phyloP scores from a whole-genome alignment of 2,888 invertebrate genomes.

The Chrysolina haemoptera region DNA sequence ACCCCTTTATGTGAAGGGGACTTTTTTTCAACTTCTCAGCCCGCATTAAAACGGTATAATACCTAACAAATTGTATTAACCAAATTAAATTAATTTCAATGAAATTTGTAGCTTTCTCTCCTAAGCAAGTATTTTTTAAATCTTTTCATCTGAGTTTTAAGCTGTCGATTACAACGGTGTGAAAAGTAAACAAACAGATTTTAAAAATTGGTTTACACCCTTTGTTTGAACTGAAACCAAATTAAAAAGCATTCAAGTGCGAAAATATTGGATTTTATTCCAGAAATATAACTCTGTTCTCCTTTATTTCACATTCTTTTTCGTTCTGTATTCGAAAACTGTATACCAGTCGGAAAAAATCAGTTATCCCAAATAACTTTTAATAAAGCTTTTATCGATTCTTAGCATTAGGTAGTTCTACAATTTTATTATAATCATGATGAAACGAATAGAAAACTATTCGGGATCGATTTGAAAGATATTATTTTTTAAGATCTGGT shows the following conservation, averaged over 20 bases:
- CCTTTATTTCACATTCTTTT: slow-evolving; percentile 41
- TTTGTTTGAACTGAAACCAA: slow-evolving; percentile 62
- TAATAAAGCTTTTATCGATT: too few relatives aligned
- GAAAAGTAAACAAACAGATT: slow-evolving; percentile 50
- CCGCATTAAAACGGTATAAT: slow-evolving; percentile 44
- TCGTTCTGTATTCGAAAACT: slow-evolving; percentile 1
- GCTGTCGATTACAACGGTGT: slow-evolving; percentile 48
- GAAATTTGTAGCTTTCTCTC: slow-evolving; percentile 44
- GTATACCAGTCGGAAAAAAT: slow-evolving; percentile 28
- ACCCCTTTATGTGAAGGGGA: slow-evolving; percentile 48
- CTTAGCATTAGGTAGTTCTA: too few relatives aligned
- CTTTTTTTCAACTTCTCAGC: slow-evolving; percentile 43
- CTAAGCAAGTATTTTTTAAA: slow-evolving; percentile 41
- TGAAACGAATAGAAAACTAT: too few relatives aligned
- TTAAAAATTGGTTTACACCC: slow-evolving; percentile 54
- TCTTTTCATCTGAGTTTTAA: slow-evolving; percentile 43
- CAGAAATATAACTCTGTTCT: slow-evolving; percentile 37
- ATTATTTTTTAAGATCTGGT: too few relatives aligned
- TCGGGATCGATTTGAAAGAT: too few relatives aligned
- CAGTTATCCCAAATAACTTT: background rate
- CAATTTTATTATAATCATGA: too few relatives aligned
- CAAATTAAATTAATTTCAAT: slow-evolving; percentile 50
- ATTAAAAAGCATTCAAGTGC: slow-evolving; percentile 63
- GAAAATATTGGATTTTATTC: slow-evolving; percentile 60
- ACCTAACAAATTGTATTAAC: slow-evolving; percentile 47